A percentile compares a stretch with the other conserved stretches of the same genome.
Conservation (phyloP, 2,113 vertebrate species). For the Callaeas wilsoni region DNA sequence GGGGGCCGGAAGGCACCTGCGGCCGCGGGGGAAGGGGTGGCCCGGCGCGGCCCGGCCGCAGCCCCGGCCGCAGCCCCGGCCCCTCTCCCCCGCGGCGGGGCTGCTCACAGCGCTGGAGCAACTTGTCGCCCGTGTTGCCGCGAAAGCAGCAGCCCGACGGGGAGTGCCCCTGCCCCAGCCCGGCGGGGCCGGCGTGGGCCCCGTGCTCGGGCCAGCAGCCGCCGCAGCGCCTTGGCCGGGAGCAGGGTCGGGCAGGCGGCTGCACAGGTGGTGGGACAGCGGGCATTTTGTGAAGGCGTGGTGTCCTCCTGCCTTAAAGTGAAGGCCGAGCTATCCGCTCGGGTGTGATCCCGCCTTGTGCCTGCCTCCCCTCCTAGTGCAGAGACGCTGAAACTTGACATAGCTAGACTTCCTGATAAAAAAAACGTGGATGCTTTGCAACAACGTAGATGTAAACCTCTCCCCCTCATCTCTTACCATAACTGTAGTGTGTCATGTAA, state of each 20-base stretch:
- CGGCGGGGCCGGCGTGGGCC: not conserved
- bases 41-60: not conserved
- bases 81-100: too few relatives aligned
- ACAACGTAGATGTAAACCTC: not conserved
- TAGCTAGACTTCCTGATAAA: not conserved
- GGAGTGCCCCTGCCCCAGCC: too few relatives aligned
- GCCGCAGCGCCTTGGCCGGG: not conserved
- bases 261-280: not conserved
- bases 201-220: not conserved
- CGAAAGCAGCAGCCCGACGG: not conserved
- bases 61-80: too few relatives aligned
- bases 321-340: not conserved
- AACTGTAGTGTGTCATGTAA: not conserved
- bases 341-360: not conserved
- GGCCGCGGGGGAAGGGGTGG: not conserved
- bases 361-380: rapidly evolving
- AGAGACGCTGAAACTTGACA: rapidly evolving
- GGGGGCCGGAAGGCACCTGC: not conserved
- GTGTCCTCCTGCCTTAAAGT: rapidly evolving
- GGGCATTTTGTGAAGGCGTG: not conserved
- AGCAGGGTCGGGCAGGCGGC: too few relatives aligned
- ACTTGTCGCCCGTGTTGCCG: too few relatives aligned
- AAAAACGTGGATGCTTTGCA: not conserved
- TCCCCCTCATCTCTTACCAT: rapidly evolving
- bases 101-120: not conserved